Percentiles rank a stretch among this genome's conserved stretches.
Evolutionary conservation across 2,797 vertebrate species (phyloP).

Genomic region (Holocentrus rufus): DNA sequence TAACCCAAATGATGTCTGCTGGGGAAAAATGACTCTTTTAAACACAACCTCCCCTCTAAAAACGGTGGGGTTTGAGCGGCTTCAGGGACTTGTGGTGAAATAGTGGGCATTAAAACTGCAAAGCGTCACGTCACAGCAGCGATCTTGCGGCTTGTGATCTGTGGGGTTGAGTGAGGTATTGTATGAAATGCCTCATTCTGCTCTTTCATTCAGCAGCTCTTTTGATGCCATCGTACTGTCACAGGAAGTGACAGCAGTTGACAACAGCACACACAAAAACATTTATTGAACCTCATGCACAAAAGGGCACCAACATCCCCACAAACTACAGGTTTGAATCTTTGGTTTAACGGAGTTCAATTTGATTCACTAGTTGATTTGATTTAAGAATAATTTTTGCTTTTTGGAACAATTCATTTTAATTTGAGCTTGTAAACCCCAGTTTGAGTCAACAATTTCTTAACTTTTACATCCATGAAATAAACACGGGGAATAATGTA

Average conservation of each 20-base stretch:
- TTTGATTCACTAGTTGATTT: too few species aligned
- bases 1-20: slow-evolving; percentile 56
- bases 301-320: background rate
- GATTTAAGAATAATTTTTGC: too few species aligned
- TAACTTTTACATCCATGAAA: too few species aligned
- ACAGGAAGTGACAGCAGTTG: slow-evolving; percentile 4
- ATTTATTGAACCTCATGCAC: slow-evolving; percentile 19
- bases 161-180: background rate
- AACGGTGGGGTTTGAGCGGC: slow-evolving; percentile 33
- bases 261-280: slow-evolving; percentile 12
- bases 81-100: slow-evolving; percentile 47
- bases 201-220: slow-evolving; percentile 1
- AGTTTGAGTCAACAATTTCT: too few species aligned
- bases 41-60: slow-evolving; percentile 35
- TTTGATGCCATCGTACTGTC: slow-evolving; percentile 7
- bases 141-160: slow-evolving; percentile 29
- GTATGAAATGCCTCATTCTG: background rate
- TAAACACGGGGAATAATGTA: too few species aligned
- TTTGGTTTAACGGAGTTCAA: too few species aligned
- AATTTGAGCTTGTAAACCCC: too few species aligned
- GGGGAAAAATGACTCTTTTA: slow-evolving; percentile 44
- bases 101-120: slow-evolving; percentile 34
- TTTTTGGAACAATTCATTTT: too few species aligned
- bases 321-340: background rate
- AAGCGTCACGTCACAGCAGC: slow-evolving; percentile 30